A percentile compares a stretch with the other conserved stretches of the same genome.
phyloP scores from a whole-genome alignment of 2,797 vertebrate genomes.

The Anniella stebbinsi region DNA sequence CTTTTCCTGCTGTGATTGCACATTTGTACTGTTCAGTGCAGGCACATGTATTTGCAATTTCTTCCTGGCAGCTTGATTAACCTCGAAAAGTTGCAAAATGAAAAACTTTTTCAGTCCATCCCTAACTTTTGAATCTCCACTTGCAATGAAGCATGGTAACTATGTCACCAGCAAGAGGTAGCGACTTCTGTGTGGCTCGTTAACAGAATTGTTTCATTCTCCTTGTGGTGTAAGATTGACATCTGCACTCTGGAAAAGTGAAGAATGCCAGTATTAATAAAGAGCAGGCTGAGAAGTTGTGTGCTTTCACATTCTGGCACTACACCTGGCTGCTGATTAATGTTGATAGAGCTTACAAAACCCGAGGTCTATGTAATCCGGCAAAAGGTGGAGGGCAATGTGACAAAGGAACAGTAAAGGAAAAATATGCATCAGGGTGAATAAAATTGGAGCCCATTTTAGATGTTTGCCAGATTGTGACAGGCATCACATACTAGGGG shows the following conservation, averaged over 20 bases:
- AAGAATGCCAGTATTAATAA: conserved; percentile 41
- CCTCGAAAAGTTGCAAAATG: conserved; percentile 68
- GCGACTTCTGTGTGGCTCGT: background rate
- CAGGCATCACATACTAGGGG: background rate
- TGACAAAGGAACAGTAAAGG: background rate
- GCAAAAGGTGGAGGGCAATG: background rate
- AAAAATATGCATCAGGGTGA: background rate
- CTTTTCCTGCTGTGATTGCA: conserved; percentile 76
- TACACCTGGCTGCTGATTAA: background rate
- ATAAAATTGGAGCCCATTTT: background rate
- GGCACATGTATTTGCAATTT: conserved; percentile 68
- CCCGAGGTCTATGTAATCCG: background rate
- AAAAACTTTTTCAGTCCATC: conserved; percentile 37
- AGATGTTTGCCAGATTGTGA: background rate
- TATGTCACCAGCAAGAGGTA: background rate
- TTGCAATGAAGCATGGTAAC: conserved; percentile 2
- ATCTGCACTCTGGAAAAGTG: conserved; percentile 12
- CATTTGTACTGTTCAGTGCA: conserved; percentile 70
- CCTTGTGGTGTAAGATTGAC: background rate
- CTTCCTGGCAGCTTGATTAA: conserved; percentile 73
- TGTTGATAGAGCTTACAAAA: background rate
- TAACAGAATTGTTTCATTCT: conserved; percentile 14
- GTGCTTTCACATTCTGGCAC: background rate
- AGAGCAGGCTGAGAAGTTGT: background rate
- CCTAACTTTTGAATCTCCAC: conserved; percentile 53